These are phyloP conservation scores for Watersipora subatra DNA, from an alignment of 1,140 invertebrate species.

Conservation along the genomic window DNA sequence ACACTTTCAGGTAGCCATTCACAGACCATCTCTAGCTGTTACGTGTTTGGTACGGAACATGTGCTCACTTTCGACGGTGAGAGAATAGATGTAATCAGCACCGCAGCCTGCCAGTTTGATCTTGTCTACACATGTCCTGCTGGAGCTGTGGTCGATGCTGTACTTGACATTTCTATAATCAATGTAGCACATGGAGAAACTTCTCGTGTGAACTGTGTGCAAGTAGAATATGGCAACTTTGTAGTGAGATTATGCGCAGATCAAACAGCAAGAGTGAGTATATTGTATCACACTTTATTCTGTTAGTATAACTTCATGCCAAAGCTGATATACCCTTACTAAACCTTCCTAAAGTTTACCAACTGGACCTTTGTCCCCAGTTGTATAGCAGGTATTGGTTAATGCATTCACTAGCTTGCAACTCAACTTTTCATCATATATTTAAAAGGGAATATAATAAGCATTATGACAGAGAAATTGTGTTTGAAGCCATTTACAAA, in stretches of 20 bases:
- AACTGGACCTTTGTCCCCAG: background rate
- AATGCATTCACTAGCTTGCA: too few species aligned
- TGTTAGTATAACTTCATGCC: too few species aligned
- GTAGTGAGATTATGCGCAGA: background rate
- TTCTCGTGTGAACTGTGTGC: background rate
- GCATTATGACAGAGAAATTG: too few species aligned
- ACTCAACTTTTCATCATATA: too few species aligned
- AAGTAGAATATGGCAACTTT: background rate
- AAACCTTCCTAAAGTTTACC: background rate
- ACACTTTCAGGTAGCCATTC: too few species aligned
- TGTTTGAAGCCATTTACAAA: too few species aligned
- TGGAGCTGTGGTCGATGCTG: background rate
- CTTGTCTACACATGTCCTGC: background rate
- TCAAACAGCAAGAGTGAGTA: background rate
- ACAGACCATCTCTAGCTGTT: too few species aligned
- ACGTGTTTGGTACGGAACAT: background rate
- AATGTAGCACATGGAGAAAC: background rate
- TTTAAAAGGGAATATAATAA: too few species aligned
- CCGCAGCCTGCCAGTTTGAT: background rate
- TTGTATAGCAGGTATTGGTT: too few species aligned
- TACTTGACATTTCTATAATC: background rate
- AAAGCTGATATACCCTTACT: too few species aligned
- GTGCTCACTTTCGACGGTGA: background rate
- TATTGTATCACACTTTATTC: background rate
- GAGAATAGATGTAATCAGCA: background rate